These are phyloP conservation scores for Leptatherina wallacei DNA, from an alignment of 2,797 vertebrate species.

Conservation along the genomic window DNA sequence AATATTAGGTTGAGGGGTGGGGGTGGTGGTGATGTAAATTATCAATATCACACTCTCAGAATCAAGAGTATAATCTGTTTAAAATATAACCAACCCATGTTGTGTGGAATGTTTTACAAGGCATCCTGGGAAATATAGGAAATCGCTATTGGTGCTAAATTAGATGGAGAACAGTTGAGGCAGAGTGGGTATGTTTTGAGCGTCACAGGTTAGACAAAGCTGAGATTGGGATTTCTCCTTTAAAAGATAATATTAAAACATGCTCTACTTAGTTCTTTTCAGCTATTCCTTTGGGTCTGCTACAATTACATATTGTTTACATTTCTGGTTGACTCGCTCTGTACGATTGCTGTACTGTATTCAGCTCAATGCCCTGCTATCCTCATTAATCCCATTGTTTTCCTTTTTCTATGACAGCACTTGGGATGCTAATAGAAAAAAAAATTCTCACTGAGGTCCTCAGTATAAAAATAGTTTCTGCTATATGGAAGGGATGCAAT, in stretches of 20 bases:
- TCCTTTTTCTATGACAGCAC: conserved; percentile 10
- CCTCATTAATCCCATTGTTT: conserved; percentile 44
- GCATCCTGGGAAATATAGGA: conserved; percentile 61
- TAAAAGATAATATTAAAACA: conserved; percentile 11
- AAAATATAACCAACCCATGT: conserved; percentile 24
- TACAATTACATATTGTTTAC: conserved; percentile 35
- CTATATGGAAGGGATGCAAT: not conserved
- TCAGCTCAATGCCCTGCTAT: conserved; percentile 14
- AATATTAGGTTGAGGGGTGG: not conserved
- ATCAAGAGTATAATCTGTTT: conserved; percentile 18
- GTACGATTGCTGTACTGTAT: conserved; percentile 14
- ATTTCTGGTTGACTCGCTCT: conserved; percentile 10
- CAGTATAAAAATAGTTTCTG: conserved; percentile 3
- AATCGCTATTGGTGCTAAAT: conserved; percentile 43
- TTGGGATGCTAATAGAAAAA: conserved; percentile 29
- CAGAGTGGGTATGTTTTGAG: conserved; percentile 7
- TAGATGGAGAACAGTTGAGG: not conserved
- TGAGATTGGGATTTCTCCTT: conserved; percentile 7
- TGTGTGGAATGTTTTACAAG: conserved; percentile 32
- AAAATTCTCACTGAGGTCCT: not conserved
- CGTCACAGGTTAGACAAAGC: conserved; percentile 4
- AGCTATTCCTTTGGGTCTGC: conserved; percentile 15
- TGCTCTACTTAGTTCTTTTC: conserved; percentile 6
- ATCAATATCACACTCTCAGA: conserved; percentile 16
- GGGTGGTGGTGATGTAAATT: not conserved